phyloP scores from a whole-genome alignment of 2,113 vertebrate genomes.

The Cheilinus undulatus region DNA sequence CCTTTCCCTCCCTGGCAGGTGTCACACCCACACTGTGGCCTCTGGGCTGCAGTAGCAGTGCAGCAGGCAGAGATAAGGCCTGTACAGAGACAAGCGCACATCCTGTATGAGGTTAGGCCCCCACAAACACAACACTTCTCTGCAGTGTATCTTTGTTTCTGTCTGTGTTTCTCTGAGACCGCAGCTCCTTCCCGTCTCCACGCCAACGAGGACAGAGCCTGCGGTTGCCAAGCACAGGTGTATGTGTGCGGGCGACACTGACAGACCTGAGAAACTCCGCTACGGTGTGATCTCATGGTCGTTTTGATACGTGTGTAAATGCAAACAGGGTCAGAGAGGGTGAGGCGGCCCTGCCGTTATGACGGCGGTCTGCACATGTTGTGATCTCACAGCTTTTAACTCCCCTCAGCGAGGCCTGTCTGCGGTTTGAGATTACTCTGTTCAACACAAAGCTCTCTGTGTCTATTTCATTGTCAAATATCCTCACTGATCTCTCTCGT shows the following conservation, averaged over 20 bases:
- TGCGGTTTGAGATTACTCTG: constrained; percentile 68
- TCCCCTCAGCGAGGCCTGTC: constrained; percentile 55
- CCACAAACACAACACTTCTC: constrained; percentile 52
- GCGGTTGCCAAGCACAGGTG: constrained; percentile 72
- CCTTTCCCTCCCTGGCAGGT: constrained; percentile 75
- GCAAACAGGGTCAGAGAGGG: constrained; percentile 66
- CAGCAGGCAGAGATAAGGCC: constrained; percentile 79
- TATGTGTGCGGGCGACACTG: constrained; percentile 52
- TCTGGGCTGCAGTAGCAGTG: constrained; percentile 75
- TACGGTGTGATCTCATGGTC: constrained; percentile 81
- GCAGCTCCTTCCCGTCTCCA: constrained; percentile 74
- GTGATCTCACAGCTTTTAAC: constrained; percentile 62
- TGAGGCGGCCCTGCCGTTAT: constrained; percentile 75
- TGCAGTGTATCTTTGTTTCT: constrained; percentile 45
- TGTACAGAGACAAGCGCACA: constrained; percentile 77
- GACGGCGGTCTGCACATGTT: constrained; percentile 72
- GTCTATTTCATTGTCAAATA: constrained; percentile 70
- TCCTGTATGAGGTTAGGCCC: constrained; percentile 84
- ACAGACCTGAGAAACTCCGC: constrained; percentile 82
- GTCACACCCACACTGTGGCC: constrained; percentile 81
- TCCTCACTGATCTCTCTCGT: constrained; percentile 46
- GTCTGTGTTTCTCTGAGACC: constrained; percentile 56
- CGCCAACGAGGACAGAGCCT: constrained; percentile 76
- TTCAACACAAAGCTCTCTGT: constrained; percentile 60
- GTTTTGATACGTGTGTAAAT: constrained; percentile 67